Base-by-base conservation (phyloP, 2,888 invertebrate genomes). In the Diabrotica balteata region DNA sequence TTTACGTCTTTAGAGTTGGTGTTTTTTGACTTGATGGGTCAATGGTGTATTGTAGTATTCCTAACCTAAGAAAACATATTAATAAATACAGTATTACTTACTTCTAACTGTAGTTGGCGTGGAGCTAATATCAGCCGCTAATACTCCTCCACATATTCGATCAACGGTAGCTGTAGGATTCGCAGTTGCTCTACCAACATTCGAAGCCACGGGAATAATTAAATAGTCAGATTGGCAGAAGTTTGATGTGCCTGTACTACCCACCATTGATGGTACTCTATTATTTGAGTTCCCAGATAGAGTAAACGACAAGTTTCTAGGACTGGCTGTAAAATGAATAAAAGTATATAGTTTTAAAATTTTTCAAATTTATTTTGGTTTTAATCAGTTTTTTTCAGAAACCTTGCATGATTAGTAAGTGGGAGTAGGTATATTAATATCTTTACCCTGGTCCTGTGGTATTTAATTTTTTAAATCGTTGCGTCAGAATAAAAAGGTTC, bases 211-310 rank as follows among this genome's bases (percentile, higher is more conserved):
- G 0, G 94, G 94, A 53, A 94, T 90, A 66, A 93, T 84, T 6
- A 95, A 83, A 90, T 93, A 95, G 81, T 95, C 94, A 58, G 89
- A 88, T 68, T 90, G 90, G 77, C 94, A 94, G 51, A 88, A 88
- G 78, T 89, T 90, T 10, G 90, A 86, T 0, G 88, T 88, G n/a
- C 88, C 87, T 7, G 89, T 89, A 50, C 88, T 86, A 10, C 90
- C 90, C 9, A 91, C 88, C 89, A 92, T 91, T 0, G 93, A 88
- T 72, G 89, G 88, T 7, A 89, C 90, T 0, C 88, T 88, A 50
- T 84, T 87, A 72, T 90, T 89, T n/a, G 91, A 90, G 78, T 93
- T 93, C 0, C 94, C 94, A 4, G 91, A 90, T 11, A 94, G 77
- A 0, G 93, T 92, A 78, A 94, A 94, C 0, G 93, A 88, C 59